phyloP scores from a whole-genome alignment of 2,113 vertebrate genomes.

The Uria aalge region DNA sequence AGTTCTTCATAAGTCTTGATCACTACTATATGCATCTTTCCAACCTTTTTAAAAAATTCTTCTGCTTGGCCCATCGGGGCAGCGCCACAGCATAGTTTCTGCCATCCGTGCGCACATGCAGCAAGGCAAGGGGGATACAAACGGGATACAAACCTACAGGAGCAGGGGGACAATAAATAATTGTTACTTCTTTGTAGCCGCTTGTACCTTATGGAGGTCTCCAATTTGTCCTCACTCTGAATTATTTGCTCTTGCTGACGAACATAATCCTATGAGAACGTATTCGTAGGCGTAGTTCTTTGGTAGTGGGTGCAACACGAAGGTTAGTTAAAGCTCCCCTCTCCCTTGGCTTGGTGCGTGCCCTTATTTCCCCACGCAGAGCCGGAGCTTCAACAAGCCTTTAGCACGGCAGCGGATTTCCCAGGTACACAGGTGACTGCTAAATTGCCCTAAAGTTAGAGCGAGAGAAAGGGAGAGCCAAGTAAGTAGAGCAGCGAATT shows the following conservation, averaged over 20 bases:
- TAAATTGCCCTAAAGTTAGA: not conserved
- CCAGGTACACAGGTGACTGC: not conserved
- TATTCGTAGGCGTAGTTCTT: not conserved
- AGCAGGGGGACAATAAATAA: not conserved
- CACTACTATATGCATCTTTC: not conserved
- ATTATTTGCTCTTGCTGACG: not conserved
- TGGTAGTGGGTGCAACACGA: not conserved
- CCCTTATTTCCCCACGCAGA: not conserved
- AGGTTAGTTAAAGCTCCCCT: not conserved
- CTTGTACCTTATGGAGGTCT: not conserved
- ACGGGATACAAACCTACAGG: not conserved
- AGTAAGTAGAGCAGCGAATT: not conserved
- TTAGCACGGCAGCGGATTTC: not conserved
- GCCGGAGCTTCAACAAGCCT: not conserved
- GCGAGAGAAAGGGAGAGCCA: not conserved
- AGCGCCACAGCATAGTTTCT: not conserved
- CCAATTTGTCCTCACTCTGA: not conserved
- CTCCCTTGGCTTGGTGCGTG: not conserved
- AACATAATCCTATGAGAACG: not conserved
- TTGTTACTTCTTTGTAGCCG: not conserved
- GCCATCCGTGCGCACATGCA: fast-evolving
- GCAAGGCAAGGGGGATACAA: not conserved
- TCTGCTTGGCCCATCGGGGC: not conserved
- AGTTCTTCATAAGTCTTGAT: not conserved
- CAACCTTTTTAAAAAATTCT: not conserved